These are phyloP conservation scores for Guaruba guarouba DNA, from an alignment of 2,113 vertebrate genomes.

Conservation along the genomic window DNA sequence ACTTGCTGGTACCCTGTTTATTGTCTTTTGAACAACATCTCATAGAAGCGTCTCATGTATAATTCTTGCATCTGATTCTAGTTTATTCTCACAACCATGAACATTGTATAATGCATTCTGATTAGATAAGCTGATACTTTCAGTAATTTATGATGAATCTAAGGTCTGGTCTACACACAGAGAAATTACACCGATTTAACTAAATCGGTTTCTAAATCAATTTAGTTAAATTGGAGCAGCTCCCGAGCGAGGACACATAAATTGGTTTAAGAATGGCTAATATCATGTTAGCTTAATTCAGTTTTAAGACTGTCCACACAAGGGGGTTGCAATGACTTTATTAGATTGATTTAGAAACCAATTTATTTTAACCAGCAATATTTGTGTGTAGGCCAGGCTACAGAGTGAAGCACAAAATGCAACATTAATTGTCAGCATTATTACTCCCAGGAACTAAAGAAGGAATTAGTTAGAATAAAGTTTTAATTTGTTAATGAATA, in stretches of 20 bases:
- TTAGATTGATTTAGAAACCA: conserved; percentile 40
- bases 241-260: neutral
- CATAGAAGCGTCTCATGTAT: neutral
- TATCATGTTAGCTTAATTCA: conserved; percentile 40
- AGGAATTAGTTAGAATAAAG: neutral
- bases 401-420: neutral
- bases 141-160: neutral
- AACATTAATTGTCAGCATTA: neutral
- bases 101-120: neutral
- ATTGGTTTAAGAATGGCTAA: conserved; percentile 33
- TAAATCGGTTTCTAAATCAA: conserved; percentile 35
- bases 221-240: conserved; percentile 14
- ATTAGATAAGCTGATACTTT: neutral
- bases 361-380: conserved; percentile 11
- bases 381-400: neutral
- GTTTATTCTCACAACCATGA: neutral
- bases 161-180: neutral
- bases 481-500: conserved; percentile 27
- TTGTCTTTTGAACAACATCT: neutral
- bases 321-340: conserved; percentile 26
- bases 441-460: neutral
- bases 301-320: conserved; percentile 13
- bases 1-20: neutral
- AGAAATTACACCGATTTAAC: conserved; percentile 25
- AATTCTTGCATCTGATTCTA: neutral